Percentiles rank a stretch among this genome's conserved stretches.
These are phyloP conservation scores for Xestobium rufovillosum DNA, from an alignment of 2,888 invertebrate species.

Conservation along the genomic window DNA sequence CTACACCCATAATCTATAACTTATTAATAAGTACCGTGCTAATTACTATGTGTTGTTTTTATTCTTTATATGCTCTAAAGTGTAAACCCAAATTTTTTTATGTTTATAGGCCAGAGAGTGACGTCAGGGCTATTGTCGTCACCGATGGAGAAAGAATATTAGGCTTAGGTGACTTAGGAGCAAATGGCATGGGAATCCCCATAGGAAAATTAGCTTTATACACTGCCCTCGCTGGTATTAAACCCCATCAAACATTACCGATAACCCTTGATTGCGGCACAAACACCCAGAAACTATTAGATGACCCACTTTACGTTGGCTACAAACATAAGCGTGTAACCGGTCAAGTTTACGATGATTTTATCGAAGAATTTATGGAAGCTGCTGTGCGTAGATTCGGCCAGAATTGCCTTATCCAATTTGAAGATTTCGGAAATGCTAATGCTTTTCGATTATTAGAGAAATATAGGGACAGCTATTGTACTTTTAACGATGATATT, in stretches of 20 bases:
- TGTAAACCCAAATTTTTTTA: too few relatives aligned
- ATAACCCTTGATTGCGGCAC: slow-evolving; percentile 93
- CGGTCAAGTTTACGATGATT: slow-evolving; percentile 82
- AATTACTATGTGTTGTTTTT: too few relatives aligned
- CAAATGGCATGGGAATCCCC: slow-evolving; percentile 98
- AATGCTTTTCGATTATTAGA: slow-evolving; percentile 89
- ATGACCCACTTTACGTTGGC: slow-evolving; percentile 95
- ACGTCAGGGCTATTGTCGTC: slow-evolving; percentile 85
- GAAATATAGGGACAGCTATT: slow-evolving; percentile 80
- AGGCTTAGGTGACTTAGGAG: slow-evolving; percentile 94
- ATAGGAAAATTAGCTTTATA: slow-evolving; percentile 95
- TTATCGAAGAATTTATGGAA: slow-evolving; percentile 95
- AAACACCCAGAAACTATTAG: slow-evolving; percentile 73
- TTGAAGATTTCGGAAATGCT: slow-evolving; percentile 97
- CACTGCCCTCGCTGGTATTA: slow-evolving; percentile 94
- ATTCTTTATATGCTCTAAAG: too few relatives aligned
- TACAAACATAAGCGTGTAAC: slow-evolving; percentile 75
- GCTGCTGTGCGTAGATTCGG: slow-evolving; percentile 81
- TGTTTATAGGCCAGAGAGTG: slow-evolving; percentile 67
- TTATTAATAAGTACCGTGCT: too few relatives aligned
- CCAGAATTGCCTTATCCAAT: slow-evolving; percentile 80
- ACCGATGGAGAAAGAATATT: slow-evolving; percentile 98
- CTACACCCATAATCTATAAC: too few relatives aligned
- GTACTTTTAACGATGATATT: slow-evolving; percentile 99
- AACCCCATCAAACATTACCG: slow-evolving; percentile 91